These are phyloP conservation scores for Diarsia dahlii DNA, from an alignment of 2,888 invertebrate species.

Conservation along the genomic window DNA sequence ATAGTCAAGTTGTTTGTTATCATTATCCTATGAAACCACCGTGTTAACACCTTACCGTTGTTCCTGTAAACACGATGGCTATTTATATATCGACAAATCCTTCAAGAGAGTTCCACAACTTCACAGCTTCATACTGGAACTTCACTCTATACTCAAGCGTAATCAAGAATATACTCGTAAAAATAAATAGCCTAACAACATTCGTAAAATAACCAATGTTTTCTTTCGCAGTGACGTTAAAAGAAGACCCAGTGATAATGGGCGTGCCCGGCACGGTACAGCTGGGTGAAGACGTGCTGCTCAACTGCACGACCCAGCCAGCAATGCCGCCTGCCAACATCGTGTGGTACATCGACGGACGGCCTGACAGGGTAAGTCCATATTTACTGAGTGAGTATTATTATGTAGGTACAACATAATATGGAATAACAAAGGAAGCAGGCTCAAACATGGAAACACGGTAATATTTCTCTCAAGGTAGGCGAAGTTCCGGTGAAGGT, in stretches of 20 bases:
- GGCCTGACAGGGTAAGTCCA: slow-evolving; percentile 79
- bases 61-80: no score
- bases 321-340: slow-evolving; percentile 87
- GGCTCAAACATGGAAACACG: not conserved
- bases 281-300: slow-evolving; percentile 82
- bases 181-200: no score
- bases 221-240: slow-evolving; percentile 77
- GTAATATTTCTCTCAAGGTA: not conserved
- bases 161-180: no score
- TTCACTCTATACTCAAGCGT: no score
- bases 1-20: no score
- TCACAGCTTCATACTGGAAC: no score
- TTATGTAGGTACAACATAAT: not conserved
- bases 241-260: slow-evolving; percentile 82
- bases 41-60: no score
- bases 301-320: slow-evolving; percentile 84
- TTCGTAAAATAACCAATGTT: not conserved
- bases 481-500: not conserved
- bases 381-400: not conserved
- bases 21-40: no score
- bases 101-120: no score
- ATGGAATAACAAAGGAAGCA: not conserved
- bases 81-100: no score
- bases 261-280: slow-evolving; percentile 82
- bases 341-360: slow-evolving; percentile 85